A percentile compares a stretch with the other conserved stretches of the same genome.
Evolutionary conservation across 2,888 invertebrate genomes (phyloP).

Genomic region (Pecten maximus): DNA sequence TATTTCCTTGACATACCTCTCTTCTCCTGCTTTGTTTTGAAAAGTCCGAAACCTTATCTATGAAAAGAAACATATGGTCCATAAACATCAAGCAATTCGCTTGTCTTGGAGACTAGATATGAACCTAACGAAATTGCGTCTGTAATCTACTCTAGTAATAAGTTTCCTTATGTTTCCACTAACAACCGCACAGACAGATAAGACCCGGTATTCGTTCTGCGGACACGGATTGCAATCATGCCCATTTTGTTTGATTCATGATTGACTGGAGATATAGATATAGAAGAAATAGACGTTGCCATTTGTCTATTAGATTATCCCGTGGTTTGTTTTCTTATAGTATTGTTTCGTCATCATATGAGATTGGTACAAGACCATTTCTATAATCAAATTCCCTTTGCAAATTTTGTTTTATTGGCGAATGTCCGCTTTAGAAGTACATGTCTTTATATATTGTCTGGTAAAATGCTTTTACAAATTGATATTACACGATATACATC

Average conservation of each 20-base stretch:
- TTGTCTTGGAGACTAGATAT: not conserved
- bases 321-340: not conserved
- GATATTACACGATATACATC: not conserved
- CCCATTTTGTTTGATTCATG: not conserved
- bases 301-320: not conserved
- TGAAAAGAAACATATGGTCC: not conserved
- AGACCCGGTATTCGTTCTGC: not conserved
- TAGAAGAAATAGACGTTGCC: not conserved
- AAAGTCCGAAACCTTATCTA: not conserved
- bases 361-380: constrained; percentile 33
- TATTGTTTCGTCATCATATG: not conserved
- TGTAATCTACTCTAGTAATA: not conserved
- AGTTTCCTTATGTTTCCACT: not conserved
- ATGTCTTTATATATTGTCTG: not conserved
- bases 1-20: not conserved
- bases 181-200: not conserved
- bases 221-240: not conserved
- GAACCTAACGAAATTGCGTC: not conserved
- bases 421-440: not conserved
- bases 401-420: not conserved
- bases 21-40: no score
- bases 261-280: not conserved
- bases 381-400: not conserved
- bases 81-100: not conserved
- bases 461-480: not conserved